Evolutionary conservation across 2,888 invertebrate species (phyloP).

Genomic region (Thysanoteuthis rhombus): DNA sequence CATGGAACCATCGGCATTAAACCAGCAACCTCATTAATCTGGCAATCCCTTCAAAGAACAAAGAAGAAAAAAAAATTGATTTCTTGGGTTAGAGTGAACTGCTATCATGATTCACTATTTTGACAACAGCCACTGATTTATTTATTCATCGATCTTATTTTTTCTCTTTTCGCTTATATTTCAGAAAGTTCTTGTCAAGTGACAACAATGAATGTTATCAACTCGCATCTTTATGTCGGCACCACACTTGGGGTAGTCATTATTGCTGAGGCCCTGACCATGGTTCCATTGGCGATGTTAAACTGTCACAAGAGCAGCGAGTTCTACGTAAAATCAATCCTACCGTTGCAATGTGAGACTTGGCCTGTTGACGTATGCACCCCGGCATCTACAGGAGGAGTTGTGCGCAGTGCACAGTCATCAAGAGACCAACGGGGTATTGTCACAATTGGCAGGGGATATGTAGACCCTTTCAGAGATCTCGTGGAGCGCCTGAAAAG

Average conservation of each 20-base stretch:
- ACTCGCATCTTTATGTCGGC: conserved; percentile 79
- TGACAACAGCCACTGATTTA: neutral
- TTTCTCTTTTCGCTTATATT: conserved; percentile 35
- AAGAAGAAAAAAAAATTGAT: too few species aligned
- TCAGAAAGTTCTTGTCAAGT: conserved; percentile 73
- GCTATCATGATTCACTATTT: too few species aligned
- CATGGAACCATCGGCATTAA: too few species aligned
- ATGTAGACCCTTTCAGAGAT: conserved; percentile 46
- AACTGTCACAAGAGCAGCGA: conserved; percentile 68
- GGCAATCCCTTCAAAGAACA: too few species aligned
- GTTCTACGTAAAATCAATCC: conserved; percentile 53
- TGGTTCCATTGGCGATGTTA: conserved; percentile 91
- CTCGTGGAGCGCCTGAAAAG: conserved; percentile 16
- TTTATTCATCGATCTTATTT: neutral
- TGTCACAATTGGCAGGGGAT: conserved; percentile 55
- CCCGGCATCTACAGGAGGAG: neutral
- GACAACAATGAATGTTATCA: conserved; percentile 76
- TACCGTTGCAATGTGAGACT: conserved; percentile 43
- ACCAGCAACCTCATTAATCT: too few species aligned
- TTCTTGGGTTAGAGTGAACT: too few species aligned
- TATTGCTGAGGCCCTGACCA: conserved; percentile 82
- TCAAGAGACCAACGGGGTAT: conserved; percentile 41
- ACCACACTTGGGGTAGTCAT: conserved; percentile 95
- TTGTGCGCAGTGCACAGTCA: conserved; percentile 20
- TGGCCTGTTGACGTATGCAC: neutral